These are phyloP conservation scores for Ellobium chinense DNA, from an alignment of 2,888 invertebrate genomes.

Conservation along the genomic window DNA sequence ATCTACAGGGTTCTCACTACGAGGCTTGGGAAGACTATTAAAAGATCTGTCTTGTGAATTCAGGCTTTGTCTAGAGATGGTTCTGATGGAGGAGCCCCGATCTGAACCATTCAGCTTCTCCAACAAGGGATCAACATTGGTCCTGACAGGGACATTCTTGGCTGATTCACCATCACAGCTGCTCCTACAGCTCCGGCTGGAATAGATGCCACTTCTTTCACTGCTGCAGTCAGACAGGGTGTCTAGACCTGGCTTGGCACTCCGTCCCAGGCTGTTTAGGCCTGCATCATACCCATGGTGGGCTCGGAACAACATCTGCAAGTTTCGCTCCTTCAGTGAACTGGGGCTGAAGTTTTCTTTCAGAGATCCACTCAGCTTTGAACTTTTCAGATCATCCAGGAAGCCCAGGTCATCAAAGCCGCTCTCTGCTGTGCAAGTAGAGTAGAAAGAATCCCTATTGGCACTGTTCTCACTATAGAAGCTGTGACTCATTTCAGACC, in stretches of 20 bases:
- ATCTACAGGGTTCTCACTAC: conserved; percentile 6
- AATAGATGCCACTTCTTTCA: conserved; percentile 39
- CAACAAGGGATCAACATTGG: conserved; percentile 39
- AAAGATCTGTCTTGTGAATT: conserved; percentile 7
- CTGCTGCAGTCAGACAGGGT: conserved; percentile 44
- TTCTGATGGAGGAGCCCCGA: background rate
- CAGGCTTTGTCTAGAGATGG: conserved; percentile 32
- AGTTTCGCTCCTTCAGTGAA: conserved; percentile 65
- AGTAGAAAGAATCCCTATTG: conserved; percentile 55
- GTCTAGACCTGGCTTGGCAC: conserved; percentile 33
- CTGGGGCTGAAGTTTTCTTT: conserved; percentile 70
- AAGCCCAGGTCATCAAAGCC: conserved; percentile 54
- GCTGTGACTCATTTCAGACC: conserved; percentile 44
- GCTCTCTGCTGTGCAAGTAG: conserved; percentile 54
- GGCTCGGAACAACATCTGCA: conserved; percentile 27
- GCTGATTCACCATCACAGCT: conserved; percentile 30
- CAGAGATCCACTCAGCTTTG: conserved; percentile 58
- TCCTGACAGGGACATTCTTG: background rate
- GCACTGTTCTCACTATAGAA: conserved; percentile 46
- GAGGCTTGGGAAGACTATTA: conserved; percentile 7
- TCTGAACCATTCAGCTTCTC: conserved; percentile 11
- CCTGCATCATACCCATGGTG: conserved; percentile 42
- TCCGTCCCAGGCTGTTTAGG: conserved; percentile 24
- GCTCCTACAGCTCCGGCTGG: conserved; percentile 29
- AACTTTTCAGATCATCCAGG: conserved; percentile 43